phyloP scores from a whole-genome alignment of 2,113 vertebrate species.

The Gracilinanus agilis region DNA sequence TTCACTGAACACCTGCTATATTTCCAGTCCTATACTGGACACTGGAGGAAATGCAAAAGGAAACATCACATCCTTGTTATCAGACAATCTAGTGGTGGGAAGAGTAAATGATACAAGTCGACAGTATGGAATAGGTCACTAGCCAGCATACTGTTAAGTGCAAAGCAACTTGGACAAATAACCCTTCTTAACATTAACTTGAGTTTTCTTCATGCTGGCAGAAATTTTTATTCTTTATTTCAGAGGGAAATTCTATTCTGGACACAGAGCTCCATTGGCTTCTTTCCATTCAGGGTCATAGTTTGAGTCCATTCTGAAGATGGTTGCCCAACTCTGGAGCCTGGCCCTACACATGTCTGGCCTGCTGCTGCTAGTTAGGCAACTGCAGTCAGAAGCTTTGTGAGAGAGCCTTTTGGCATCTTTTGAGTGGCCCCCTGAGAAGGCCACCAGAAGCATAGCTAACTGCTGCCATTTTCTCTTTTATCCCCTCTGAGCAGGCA shows the following conservation, averaged over 20 bases:
- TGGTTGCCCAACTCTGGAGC: not conserved
- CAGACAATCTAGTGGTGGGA: not conserved
- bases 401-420: not conserved
- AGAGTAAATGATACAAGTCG: fast-evolving
- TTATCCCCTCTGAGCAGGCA: fast-evolving
- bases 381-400: not conserved
- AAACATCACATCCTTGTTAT: not conserved
- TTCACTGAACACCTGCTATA: not conserved
- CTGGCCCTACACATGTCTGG: not conserved
- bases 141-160: not conserved
- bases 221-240: not conserved
- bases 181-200: not conserved
- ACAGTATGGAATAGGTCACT: fast-evolving
- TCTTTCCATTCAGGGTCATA: not conserved
- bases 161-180: not conserved
- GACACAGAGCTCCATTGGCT: not conserved
- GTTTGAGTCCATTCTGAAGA: no score
- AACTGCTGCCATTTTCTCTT: not conserved
- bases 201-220: not conserved
- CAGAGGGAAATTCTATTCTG: not conserved
- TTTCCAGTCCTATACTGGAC: not conserved
- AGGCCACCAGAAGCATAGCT: not conserved
- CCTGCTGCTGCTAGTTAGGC: not conserved
- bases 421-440: not conserved
- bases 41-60: not conserved